phyloP scores from a whole-genome alignment of 2,888 invertebrate genomes.

The Chironomus tentans region DNA sequence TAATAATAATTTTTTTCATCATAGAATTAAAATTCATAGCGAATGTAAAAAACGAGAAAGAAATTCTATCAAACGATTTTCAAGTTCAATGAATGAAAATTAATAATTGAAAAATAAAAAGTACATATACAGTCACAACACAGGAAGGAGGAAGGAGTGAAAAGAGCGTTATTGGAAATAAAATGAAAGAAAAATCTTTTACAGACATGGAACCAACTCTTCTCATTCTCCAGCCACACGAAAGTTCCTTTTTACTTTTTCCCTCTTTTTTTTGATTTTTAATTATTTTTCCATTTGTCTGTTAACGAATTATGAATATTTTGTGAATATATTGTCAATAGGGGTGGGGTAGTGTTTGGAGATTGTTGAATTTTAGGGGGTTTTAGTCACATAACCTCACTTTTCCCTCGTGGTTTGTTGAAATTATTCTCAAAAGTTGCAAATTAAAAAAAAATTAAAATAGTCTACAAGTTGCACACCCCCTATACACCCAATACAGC shows the following conservation, averaged over 20 bases:
- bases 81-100: conserved; percentile 26
- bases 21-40: background rate
- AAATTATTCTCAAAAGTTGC: no score
- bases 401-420: no score
- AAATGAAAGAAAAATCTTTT: background rate
- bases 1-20: background rate
- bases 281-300: background rate
- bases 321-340: background rate
- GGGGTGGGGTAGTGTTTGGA: no score
- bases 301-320: background rate
- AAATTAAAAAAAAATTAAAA: no score
- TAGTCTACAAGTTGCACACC: no score
- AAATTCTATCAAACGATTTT: conserved; percentile 26
- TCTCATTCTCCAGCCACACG: background rate
- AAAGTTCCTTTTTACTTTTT: background rate
- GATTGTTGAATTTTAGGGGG: no score
- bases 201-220: background rate
- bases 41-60: background rate
- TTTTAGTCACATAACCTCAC: no score
- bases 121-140: background rate
- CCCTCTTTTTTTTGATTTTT: background rate
- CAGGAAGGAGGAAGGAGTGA: background rate
- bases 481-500: no score
- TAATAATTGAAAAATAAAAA: conserved; percentile 25
- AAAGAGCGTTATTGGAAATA: conserved; percentile 5